Base-by-base conservation (phyloP, 2,888 invertebrate species). In the Athalia circularis region DNA sequence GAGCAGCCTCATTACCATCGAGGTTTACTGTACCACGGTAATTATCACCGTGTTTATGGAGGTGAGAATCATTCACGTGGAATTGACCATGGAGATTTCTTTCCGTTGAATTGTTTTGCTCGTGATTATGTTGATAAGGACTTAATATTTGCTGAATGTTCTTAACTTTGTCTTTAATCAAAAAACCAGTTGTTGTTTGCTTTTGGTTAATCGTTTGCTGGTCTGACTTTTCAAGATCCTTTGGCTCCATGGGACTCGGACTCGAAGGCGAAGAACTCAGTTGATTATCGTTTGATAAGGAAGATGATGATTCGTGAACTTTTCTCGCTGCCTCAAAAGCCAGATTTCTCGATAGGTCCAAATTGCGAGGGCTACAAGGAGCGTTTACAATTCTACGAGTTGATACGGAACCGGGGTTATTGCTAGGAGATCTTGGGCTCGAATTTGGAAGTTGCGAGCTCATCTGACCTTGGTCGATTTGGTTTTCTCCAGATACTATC, bases 101-200 rank as follows among this genome's bases (percentile, higher is more conserved):
- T 29, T 29, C 29, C 29, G 29, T 29, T 29, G 29, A 29, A 29
- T 29, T 29, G 2, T 29, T 29, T 29, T 85, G 85, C 59, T 85
- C 85, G 70, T 83, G 85, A 80, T 85, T 85, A 67, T 85, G 85
- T 59, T 85, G 85, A 79, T 86, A 86, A 13, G 85, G 83, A 67
- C 82, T 85, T 54, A 85, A 65, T 5, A 84, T 83, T 15, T 85
- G 84, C 77, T 82, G 78, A 5, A 78, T 72, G 48, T 78, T 84
- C 79, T 85, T 85, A 62, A 84, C 68, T 72, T 86, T 85, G 45
- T 85, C 85, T 65, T 85, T 85, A 29, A 76, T 47, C 5, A 81
- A 65, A 5, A 78, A 75, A 9, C 57, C 59, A 0, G 65, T 13
- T 11, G 29, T 29, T 29, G 29, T 29, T 29, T 62, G 74, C 61